Base-by-base conservation (phyloP, 2,888 invertebrate genomes). In the Nycteola revayana region DNA sequence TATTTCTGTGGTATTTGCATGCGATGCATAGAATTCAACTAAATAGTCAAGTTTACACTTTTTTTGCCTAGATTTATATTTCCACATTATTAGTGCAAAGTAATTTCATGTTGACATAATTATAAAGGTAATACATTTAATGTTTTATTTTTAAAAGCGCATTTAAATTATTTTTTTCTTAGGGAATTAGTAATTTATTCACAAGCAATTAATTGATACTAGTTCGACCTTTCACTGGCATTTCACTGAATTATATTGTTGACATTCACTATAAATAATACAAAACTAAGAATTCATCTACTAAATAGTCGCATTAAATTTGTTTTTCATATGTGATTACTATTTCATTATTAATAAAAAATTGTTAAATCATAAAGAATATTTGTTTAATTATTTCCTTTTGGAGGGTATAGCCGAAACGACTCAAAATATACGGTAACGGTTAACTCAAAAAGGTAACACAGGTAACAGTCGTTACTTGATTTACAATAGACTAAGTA, bases 341-440 rank as follows among this genome's bases (percentile, higher is more conserved):
- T 56, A 63, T 60, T 60, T 59, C 61, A 59, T 40, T 44, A 56
- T 46, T 46, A 59, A 56, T 51, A 63, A 67, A 62, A 49, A 53
- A 51, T 52, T 55, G 63, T 66, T 66, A 62, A 63, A 59, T 60
- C 36, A 49, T 36, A 42, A n/a, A 7, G 1, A 35, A 20, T 26
- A 39, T 44, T 44, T 11, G 7, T 34, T 37, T 24, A 7, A 17
- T 9, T 9, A 6, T 9, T 28, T 8, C n/a, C n/a, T n/a, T n/a
- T n/a, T n/a, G n/a, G n/a, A n/a, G n/a, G n/a, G n/a, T n/a, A n/a
- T n/a, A n/a, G n/a, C n/a, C n/a, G n/a, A n/a, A n/a, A n/a, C n/a
- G n/a, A n/a, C n/a, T n/a, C n/a, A n/a, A n/a, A n/a, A n/a, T n/a
- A n/a, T n/a, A n/a, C n/a, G n/a, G n/a, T n/a, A n/a, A n/a, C n/a